Base-by-base conservation (phyloP, 2,797 vertebrate species). In the Amblyraja radiata region DNA sequence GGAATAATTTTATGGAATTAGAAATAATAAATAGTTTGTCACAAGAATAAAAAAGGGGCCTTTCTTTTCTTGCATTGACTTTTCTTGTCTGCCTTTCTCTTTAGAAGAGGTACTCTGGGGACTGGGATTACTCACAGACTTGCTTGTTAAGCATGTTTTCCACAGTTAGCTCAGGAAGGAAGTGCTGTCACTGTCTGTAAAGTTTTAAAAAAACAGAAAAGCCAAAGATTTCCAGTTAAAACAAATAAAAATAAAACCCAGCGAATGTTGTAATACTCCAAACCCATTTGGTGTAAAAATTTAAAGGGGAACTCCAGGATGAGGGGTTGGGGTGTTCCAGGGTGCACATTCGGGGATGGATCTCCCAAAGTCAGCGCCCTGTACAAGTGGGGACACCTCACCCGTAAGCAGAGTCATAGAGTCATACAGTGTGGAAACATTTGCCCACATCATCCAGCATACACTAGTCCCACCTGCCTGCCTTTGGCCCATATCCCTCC, bases 131-230 rank as follows among this genome's bases (percentile, higher is more conserved):
- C 65, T 71, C 71, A 91, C 65, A 91, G 90, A 71, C 68, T 74
- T 91, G 90, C 65, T 71, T 74, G 90, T 91, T 91, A 91, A 39
- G 84, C 84, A 88, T 88, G 68, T 94, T 95, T 95, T 95, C 95
- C 95, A 95, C 94, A 0, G 94, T 94, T 94, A 94, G 94, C 7
- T 93, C 95, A 96, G 95, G 95, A 96, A 96, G 95, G 95, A 96
- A 96, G 95, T 94, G 95, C 95, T 95, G 95, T 95, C 95, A 95
- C 93, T 95, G 94, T 95, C 93, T 96, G 95, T 95, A 95, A 96
- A 96, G 95, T 94, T 94, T 95, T 93, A 68, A 79, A 94, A 94
- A 95, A 95, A 95, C 95, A 96, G 94, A 39, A 93, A 94, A 95
- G 94, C 95, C 95, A 95, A 95, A 95, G 95, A 95, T 88, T 88